These are phyloP conservation scores for Catharus minimus DNA, from an alignment of 2,113 vertebrate genomes.

Conservation along the genomic window DNA sequence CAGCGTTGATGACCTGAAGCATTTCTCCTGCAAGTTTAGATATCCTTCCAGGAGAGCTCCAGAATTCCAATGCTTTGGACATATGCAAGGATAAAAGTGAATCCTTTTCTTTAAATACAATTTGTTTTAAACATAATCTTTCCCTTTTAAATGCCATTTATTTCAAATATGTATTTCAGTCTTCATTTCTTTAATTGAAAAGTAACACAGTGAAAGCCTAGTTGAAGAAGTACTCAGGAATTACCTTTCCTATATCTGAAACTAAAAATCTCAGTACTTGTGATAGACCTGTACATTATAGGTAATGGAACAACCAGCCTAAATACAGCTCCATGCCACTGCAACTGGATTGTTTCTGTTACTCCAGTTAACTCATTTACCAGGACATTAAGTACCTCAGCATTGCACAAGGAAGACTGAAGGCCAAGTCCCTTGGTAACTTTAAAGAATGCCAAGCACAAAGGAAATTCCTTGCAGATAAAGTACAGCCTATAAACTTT, in stretches of 20 bases:
- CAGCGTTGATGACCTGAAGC: background rate
- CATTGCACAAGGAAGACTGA: background rate
- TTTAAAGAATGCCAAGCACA: background rate
- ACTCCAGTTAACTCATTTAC: constrained; percentile 7
- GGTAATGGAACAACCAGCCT: background rate
- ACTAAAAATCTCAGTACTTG: background rate
- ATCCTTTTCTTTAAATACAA: background rate
- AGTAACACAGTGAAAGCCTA: background rate
- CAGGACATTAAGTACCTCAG: constrained; percentile 10
- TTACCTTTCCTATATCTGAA: background rate
- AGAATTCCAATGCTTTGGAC: background rate
- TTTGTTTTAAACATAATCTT: background rate
- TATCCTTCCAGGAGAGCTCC: background rate
- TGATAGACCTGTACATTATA: background rate
- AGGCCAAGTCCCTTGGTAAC: constrained; percentile 12
- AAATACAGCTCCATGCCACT: background rate
- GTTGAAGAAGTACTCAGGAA: background rate
- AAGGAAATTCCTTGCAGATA: background rate
- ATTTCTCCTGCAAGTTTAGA: background rate
- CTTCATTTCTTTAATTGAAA: background rate
- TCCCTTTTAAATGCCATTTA: background rate
- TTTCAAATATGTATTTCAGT: background rate
- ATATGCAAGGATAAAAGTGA: background rate
- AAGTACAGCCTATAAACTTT: background rate
- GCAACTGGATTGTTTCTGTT: background rate